Conservation (phyloP, 2,797 vertebrate species). For the Tolypeutes matacus region DNA sequence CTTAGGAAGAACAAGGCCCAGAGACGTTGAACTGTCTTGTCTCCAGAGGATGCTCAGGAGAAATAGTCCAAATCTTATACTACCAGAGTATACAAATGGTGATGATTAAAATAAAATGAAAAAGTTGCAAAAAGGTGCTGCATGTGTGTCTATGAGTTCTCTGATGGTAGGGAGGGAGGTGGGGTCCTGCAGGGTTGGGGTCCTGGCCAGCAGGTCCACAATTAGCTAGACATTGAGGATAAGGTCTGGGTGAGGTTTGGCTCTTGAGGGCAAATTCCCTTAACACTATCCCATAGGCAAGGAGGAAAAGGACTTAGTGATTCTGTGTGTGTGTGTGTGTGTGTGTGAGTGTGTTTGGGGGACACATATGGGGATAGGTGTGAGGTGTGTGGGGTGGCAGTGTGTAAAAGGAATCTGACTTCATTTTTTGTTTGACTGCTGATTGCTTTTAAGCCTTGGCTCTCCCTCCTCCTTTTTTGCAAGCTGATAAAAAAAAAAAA, state of each 20-base stretch:
- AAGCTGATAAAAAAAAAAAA: slow-evolving; percentile 20
- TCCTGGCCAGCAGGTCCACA: not conserved
- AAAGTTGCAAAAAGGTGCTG: not conserved
- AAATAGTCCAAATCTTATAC: not conserved
- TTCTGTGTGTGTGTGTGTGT: not conserved
- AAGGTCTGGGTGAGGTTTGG: not conserved
- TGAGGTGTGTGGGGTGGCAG: not conserved
- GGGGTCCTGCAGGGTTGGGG: not conserved
- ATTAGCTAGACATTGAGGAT: not conserved
- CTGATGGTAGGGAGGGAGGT: not conserved
- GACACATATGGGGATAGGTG: no score
- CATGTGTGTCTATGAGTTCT: not conserved
- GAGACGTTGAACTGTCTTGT: not conserved
- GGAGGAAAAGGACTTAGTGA: not conserved
- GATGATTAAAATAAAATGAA: not conserved
- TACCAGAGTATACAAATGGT: not conserved
- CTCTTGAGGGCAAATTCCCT: not conserved
- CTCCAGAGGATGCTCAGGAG: not conserved
- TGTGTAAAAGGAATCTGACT: not conserved
- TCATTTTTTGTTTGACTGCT: not conserved
- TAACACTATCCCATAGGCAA: not conserved
- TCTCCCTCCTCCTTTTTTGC: not conserved
- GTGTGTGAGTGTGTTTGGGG: not conserved
- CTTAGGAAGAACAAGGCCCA: fast-evolving
- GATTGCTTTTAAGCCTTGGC: not conserved